A percentile compares a stretch with the other conserved stretches of the same genome.
Conservation (phyloP, 2,113 vertebrate species). For the Percina caprodes region DNA sequence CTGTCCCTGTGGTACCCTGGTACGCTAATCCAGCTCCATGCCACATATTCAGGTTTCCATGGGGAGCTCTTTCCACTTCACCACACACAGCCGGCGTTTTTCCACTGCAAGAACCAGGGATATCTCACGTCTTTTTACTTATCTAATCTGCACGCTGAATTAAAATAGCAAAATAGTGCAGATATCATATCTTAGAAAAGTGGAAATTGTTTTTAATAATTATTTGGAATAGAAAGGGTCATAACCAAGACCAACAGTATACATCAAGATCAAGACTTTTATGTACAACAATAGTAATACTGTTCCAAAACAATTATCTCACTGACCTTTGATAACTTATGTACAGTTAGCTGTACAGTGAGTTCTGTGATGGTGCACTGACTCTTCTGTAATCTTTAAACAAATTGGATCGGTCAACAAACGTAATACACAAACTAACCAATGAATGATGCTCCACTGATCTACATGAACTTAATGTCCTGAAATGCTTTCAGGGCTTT, state of each 20-base stretch:
- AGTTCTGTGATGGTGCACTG: neutral
- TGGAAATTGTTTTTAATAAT: neutral
- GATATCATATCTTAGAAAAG: constrained; percentile 7
- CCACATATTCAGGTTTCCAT: constrained; percentile 72
- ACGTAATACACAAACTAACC: neutral
- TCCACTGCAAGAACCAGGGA: constrained; percentile 39
- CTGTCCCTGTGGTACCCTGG: constrained; percentile 58
- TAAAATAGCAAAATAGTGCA: neutral
- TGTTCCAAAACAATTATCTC: neutral
- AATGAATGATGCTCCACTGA: neutral
- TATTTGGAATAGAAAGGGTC: neutral
- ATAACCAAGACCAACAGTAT: neutral
- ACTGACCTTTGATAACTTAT: neutral
- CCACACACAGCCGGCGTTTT: constrained; percentile 30
- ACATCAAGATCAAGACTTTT: constrained; percentile 5
- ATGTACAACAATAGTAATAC: neutral
- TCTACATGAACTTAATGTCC: constrained; percentile 1
- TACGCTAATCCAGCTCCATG: constrained; percentile 63
- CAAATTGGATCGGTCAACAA: neutral
- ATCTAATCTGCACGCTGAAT: neutral
- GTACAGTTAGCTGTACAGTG: neutral
- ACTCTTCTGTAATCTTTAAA: constrained; percentile 27
- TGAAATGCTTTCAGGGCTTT: constrained; percentile 6
- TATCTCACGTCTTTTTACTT: constrained; percentile 3
- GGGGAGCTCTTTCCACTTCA: constrained; percentile 59